Evolutionary conservation across 2,888 invertebrate genomes (phyloP).

Genomic region (Agrypnus murinus): DNA sequence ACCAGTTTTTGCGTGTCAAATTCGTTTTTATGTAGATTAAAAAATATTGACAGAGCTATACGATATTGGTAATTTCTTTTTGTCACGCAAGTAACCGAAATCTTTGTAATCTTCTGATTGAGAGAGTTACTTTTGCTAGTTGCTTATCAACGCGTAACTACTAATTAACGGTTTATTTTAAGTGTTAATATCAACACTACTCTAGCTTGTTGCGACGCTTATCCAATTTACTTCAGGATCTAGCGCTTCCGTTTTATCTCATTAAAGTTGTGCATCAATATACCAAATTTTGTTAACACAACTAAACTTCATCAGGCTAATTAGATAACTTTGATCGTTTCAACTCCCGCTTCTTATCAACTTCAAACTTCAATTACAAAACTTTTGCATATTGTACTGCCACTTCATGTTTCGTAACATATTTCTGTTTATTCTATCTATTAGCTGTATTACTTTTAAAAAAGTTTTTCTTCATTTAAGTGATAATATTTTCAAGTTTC

Average conservation of each 20-base stretch:
- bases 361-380: not conserved
- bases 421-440: too few relatives aligned
- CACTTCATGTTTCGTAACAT: not conserved
- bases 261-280: constrained; percentile 5
- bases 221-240: constrained; percentile 1
- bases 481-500: too few relatives aligned
- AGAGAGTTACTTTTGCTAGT: not conserved
- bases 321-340: constrained; percentile 1
- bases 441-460: too few relatives aligned
- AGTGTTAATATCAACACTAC: constrained; percentile 5
- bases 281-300: constrained; percentile 5
- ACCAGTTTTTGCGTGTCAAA: too few relatives aligned
- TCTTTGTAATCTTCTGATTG: not conserved
- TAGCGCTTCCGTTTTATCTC: constrained; percentile 7
- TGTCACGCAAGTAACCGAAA: not conserved
- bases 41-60: too few relatives aligned
- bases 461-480: too few relatives aligned
- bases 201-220: not conserved
- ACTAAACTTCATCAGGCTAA: constrained; percentile 2
- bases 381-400: not conserved
- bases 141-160: not conserved
- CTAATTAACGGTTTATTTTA: not conserved
- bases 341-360: not conserved
- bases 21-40: too few relatives aligned
- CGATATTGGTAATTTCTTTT: too few relatives aligned